Percentiles rank a stretch among this genome's conserved stretches.
Evolutionary conservation across 2,888 invertebrate genomes (phyloP).

Genomic region (Andrena chrysosceles): DNA sequence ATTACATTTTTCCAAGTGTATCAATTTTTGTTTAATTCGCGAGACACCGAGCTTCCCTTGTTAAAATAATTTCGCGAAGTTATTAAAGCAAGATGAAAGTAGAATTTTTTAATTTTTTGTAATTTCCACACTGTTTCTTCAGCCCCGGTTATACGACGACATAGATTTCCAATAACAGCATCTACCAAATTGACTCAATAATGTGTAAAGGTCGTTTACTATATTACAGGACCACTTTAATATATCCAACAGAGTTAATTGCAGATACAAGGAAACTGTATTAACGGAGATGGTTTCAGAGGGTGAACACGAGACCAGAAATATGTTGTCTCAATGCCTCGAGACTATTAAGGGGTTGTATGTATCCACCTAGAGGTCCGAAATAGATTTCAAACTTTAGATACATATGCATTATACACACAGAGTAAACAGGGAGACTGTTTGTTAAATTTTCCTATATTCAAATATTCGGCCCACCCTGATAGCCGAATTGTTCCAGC

Average conservation of each 20-base stretch:
- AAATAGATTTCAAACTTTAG: too few species aligned
- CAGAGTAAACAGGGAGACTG: too few species aligned
- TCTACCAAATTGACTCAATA: not conserved
- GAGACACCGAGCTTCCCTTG: not conserved
- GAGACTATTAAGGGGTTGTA: not conserved
- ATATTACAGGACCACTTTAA: not conserved
- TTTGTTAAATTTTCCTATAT: too few species aligned
- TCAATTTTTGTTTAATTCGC: too few species aligned
- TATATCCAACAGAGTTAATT: not conserved
- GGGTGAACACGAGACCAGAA: not conserved
- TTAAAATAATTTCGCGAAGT: not conserved
- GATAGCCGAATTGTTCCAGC: too few species aligned
- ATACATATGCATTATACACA: too few species aligned
- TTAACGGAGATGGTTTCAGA: not conserved
- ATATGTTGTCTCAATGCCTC: not conserved
- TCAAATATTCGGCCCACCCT: too few species aligned
- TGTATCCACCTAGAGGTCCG: too few species aligned
- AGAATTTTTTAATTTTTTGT: not conserved
- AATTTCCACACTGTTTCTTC: not conserved
- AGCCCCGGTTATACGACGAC: not conserved
- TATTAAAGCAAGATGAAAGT: not conserved
- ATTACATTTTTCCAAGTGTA: too few species aligned
- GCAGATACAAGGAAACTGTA: conserved; percentile 3
- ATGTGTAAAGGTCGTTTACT: not conserved
- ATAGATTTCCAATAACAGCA: not conserved